Evolutionary conservation across 2,888 invertebrate species (phyloP).

Genomic region (Anodontia alba): DNA sequence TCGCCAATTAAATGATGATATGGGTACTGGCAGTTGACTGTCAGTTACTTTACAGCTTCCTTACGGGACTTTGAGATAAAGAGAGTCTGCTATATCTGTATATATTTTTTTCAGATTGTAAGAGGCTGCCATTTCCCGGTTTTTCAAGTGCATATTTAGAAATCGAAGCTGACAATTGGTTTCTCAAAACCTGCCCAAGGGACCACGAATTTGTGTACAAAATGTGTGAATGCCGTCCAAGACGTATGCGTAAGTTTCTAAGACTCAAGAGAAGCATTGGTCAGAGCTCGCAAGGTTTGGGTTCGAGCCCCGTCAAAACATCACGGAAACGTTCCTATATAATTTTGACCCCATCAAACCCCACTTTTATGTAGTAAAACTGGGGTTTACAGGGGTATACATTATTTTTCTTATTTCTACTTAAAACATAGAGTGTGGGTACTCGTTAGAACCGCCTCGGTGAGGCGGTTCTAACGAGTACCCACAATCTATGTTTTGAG

Average conservation of each 20-base stretch:
- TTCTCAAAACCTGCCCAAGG: background rate
- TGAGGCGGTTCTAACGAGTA: too few species aligned
- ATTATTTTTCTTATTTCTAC: too few species aligned
- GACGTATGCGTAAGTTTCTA: too few species aligned
- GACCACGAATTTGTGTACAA: background rate
- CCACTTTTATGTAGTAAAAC: background rate
- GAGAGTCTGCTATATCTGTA: too few species aligned
- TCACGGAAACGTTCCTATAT: background rate
- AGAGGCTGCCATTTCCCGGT: background rate
- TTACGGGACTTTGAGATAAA: too few species aligned
- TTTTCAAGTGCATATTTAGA: background rate
- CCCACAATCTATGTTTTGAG: too few species aligned
- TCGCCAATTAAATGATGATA: too few species aligned
- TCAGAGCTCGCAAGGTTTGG: too few species aligned
- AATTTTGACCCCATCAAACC: background rate
- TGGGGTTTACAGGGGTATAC: background rate
- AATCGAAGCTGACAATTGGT: background rate
- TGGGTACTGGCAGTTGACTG: too few species aligned
- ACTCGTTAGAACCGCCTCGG: too few species aligned
- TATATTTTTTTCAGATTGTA: background rate
- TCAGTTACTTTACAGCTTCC: too few species aligned
- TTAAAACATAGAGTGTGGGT: too few species aligned
- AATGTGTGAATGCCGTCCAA: background rate
- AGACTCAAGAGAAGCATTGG: background rate
- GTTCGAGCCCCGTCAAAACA: background rate